Percentiles rank a stretch among this genome's conserved stretches.
These are phyloP conservation scores for Limonius californicus DNA, from an alignment of 1,140 invertebrate genomes.

Conservation along the genomic window DNA sequence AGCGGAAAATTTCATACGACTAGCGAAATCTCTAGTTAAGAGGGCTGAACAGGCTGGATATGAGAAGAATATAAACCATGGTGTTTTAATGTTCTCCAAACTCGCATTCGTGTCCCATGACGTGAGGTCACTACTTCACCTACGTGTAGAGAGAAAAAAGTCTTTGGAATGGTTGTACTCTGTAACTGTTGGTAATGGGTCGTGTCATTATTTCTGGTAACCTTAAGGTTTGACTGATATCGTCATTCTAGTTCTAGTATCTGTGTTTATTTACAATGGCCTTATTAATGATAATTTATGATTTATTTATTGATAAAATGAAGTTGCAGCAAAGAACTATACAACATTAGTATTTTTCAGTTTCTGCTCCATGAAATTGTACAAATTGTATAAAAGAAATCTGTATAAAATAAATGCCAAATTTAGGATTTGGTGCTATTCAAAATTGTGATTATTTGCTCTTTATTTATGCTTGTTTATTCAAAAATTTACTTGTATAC, in stretches of 20 bases:
- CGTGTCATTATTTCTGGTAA: not conserved
- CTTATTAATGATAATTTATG: not conserved
- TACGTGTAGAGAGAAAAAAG: too few species aligned
- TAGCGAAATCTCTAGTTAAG: too few species aligned
- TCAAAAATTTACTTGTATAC: constrained; percentile 5
- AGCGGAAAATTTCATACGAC: too few species aligned
- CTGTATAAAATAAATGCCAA: constrained; percentile 29
- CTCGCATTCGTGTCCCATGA: too few species aligned
- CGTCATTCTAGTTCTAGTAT: not conserved
- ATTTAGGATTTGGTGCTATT: constrained; percentile 46
- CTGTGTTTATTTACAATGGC: not conserved
- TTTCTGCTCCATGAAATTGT: constrained; percentile 5
- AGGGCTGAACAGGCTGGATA: too few species aligned
- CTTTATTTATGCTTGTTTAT: constrained; percentile 24
- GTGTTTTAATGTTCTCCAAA: too few species aligned
- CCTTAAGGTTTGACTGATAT: not conserved
- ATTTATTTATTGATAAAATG: not conserved
- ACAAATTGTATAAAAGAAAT: constrained; percentile 17
- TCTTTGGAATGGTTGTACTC: not conserved
- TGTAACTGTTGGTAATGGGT: not conserved
- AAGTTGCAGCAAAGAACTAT: not conserved
- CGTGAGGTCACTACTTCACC: too few species aligned
- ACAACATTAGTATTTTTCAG: not conserved
- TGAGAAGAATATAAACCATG: too few species aligned
- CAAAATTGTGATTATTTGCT: constrained; percentile 44